phyloP scores from a whole-genome alignment of 2,888 invertebrate species.

The Caenorhabditis virilis region DNA sequence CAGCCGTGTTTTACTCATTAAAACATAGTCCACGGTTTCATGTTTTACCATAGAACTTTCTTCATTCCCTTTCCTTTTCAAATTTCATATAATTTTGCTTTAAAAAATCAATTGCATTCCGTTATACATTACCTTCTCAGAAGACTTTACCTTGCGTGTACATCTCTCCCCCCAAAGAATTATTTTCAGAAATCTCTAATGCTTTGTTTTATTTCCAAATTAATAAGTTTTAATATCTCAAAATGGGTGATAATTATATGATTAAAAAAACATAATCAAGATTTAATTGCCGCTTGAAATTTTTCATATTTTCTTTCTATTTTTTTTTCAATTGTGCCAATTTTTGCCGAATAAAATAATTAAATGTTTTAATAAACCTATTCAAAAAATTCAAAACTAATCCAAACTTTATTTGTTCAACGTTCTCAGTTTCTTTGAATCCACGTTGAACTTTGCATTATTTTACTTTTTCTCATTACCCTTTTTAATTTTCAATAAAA shows the following conservation, averaged over 20 bases:
- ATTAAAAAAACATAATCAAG: background rate
- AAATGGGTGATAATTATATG: background rate
- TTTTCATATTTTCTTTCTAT: background rate
- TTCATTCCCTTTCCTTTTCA: background rate
- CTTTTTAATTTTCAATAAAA: too few species aligned
- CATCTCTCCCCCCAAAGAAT: conserved; percentile 13
- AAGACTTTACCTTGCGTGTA: conserved; percentile 35
- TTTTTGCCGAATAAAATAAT: too few species aligned
- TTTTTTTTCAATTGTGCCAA: background rate
- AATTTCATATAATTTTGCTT: background rate
- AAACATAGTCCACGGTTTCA: conserved; percentile 42
- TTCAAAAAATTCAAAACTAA: too few species aligned
- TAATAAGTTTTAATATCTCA: background rate
- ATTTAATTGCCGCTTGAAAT: background rate
- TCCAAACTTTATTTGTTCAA: too few species aligned
- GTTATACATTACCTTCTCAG: conserved; percentile 25
- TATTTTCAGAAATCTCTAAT: conserved; percentile 10
- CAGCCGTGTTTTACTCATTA: conserved; percentile 45
- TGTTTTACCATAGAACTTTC: conserved; percentile 25
- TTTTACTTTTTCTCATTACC: too few species aligned
- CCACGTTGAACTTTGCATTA: too few species aligned
- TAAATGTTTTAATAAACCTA: too few species aligned
- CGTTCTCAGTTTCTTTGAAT: too few species aligned
- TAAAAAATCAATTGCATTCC: too few species aligned
- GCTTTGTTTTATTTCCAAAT: background rate